Evolutionary conservation across 1,140 invertebrate genomes (phyloP).

Genomic region (Diorhabda sublineata): DNA sequence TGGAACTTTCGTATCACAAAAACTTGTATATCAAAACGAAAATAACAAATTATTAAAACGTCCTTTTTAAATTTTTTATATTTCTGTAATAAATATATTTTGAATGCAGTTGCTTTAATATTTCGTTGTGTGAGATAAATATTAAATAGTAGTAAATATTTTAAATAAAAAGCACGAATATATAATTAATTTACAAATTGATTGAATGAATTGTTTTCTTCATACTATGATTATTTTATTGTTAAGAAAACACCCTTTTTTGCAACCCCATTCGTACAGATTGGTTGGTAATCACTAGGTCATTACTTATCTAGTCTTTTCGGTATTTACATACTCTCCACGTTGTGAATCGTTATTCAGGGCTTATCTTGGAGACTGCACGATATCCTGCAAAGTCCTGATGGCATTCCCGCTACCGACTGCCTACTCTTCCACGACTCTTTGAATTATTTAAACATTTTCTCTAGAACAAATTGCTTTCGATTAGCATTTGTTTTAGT

Average conservation of each 20-base stretch:
- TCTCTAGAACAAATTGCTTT: slow-evolving; percentile 30
- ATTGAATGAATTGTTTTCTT: no score
- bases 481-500: slow-evolving; percentile 20
- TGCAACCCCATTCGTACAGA: slow-evolving; percentile 38
- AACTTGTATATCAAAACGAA: no score
- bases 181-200: no score
- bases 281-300: slow-evolving; percentile 47
- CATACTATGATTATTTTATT: no score
- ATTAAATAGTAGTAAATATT: no score
- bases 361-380: slow-evolving; percentile 30
- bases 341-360: slow-evolving; percentile 29
- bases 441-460: slow-evolving; percentile 41
- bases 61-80: no score
- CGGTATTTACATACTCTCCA: slow-evolving; percentile 38
- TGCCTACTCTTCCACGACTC: slow-evolving; percentile 19
- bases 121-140: no score
- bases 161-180: no score
- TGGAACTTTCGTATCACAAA: no score
- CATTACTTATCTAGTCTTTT: slow-evolving; percentile 41
- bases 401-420: slow-evolving; percentile 26
- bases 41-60: no score
- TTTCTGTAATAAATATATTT: no score
- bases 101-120: no score
- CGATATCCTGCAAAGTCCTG: slow-evolving; percentile 26
- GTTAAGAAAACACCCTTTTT: not conserved